Evolutionary conservation across 2,888 invertebrate genomes (phyloP).

Genomic region (Apamea sordens): DNA sequence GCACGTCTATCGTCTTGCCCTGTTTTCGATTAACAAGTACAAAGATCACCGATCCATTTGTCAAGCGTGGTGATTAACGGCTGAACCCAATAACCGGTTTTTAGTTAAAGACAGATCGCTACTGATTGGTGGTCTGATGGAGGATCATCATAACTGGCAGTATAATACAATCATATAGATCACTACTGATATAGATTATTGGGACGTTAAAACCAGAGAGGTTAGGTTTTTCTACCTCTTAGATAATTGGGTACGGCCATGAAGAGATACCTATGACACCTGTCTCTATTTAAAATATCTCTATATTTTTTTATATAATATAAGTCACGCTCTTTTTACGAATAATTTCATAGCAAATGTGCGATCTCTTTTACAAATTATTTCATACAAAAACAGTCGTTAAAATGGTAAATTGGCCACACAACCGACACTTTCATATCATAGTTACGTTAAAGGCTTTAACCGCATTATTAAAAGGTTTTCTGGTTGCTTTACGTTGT

Average conservation of each 20-base stretch:
- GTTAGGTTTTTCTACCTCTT: too few species aligned
- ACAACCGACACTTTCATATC: slow-evolving; percentile 44
- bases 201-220: too few species aligned
- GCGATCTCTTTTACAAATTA: slow-evolving; percentile 41
- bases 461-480: slow-evolving; percentile 56
- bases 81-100: too few species aligned
- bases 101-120: too few species aligned
- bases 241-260: too few species aligned
- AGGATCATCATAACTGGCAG: too few species aligned
- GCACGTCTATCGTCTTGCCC: not conserved
- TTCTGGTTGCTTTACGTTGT: slow-evolving; percentile 30
- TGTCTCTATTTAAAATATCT: not conserved
- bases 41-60: not conserved
- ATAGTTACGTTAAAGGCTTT: slow-evolving; percentile 52
- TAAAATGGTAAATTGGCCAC: slow-evolving; percentile 56
- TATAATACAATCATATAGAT: too few species aligned
- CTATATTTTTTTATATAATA: too few species aligned
- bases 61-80: too few species aligned
- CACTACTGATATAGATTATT: too few species aligned
- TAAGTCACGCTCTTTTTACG: not conserved
- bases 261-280: too few species aligned
- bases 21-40: not conserved
- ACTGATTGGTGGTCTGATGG: too few species aligned
- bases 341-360: slow-evolving; percentile 29
- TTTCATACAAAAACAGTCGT: slow-evolving; percentile 46